These are phyloP conservation scores for Sinosuthora webbiana DNA, from an alignment of 2,113 vertebrate species.

Conservation along the genomic window DNA sequence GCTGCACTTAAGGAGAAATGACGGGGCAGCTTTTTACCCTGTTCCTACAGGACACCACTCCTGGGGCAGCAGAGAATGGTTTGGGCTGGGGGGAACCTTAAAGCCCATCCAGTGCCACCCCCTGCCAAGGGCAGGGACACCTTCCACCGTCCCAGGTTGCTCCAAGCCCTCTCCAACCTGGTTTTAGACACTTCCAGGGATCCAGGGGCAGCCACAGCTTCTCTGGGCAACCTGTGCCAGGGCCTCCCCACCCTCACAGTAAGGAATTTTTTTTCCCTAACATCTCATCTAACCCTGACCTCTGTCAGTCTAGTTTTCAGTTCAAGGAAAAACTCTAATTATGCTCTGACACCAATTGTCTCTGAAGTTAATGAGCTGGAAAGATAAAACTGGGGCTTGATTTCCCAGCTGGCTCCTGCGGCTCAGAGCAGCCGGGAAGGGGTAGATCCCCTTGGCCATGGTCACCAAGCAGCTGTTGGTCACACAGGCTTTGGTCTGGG, in stretches of 20 bases:
- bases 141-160: accelerated
- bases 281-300: not conserved
- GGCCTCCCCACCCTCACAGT: accelerated
- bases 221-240: not conserved
- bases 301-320: not conserved
- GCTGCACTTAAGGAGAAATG: too few relatives aligned
- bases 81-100: not conserved
- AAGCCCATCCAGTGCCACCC: accelerated
- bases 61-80: not conserved
- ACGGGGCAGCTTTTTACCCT: too few relatives aligned
- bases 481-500: not conserved
- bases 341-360: not conserved
- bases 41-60: too few relatives aligned
- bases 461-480: not conserved
- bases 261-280: not conserved
- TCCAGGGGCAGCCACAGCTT: not conserved
- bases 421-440: not conserved
- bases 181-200: not conserved
- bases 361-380: not conserved
- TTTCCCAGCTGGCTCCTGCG: not conserved
- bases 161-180: accelerated
- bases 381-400: not conserved
- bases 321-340: not conserved
- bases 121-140: not conserved
- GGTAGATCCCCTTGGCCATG: not conserved